Percentiles rank a stretch among this genome's conserved stretches.
These are phyloP conservation scores for Callosobruchus maculatus DNA, from an alignment of 2,888 invertebrate species.

Conservation along the genomic window DNA sequence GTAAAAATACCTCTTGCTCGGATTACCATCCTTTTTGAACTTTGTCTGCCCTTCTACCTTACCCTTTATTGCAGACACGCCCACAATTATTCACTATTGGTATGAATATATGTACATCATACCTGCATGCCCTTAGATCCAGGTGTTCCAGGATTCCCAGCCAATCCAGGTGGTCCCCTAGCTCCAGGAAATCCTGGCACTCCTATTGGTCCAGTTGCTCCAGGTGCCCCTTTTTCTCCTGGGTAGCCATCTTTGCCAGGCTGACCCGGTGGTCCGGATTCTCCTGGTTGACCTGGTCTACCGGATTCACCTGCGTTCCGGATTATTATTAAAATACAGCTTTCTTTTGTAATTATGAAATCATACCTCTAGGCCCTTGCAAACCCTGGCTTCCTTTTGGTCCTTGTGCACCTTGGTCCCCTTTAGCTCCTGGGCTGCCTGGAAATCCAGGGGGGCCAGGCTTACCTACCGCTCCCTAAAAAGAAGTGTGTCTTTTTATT, in stretches of 20 bases:
- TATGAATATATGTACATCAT: too few species aligned
- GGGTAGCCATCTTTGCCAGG: slow-evolving; percentile 77
- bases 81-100: too few species aligned
- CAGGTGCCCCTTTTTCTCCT: slow-evolving; percentile 77
- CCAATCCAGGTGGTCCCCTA: slow-evolving; percentile 70
- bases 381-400: slow-evolving; percentile 79
- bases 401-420: slow-evolving; percentile 70
- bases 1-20: too few species aligned
- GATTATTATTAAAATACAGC: too few species aligned
- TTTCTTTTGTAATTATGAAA: too few species aligned
- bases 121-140: slow-evolving; percentile 75
- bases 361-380: slow-evolving; percentile 68
- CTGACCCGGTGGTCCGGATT: slow-evolving; percentile 69
- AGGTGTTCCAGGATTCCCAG: slow-evolving; percentile 69
- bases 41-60: too few species aligned
- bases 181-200: slow-evolving; percentile 81
- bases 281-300: slow-evolving; percentile 72
- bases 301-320: slow-evolving; percentile 64
- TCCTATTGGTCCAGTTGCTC: slow-evolving; percentile 68
- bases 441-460: slow-evolving; percentile 82
- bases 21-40: too few species aligned
- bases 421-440: slow-evolving; percentile 76
- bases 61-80: too few species aligned
- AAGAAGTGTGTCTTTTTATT: neutral
- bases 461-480: slow-evolving; percentile 76